phyloP scores from a whole-genome alignment of 2,888 invertebrate genomes.

The Netelia virgata region DNA sequence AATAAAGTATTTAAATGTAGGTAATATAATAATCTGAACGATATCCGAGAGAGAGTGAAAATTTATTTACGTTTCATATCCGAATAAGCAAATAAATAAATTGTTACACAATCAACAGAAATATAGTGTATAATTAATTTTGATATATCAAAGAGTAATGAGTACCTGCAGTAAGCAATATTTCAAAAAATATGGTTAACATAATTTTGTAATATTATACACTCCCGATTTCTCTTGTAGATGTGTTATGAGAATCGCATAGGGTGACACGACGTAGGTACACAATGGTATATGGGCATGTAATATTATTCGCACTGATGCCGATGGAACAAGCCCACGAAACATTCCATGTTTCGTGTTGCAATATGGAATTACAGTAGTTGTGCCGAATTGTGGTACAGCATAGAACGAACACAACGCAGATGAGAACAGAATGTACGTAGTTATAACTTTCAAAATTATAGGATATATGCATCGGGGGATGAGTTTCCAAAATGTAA shows the following conservation, averaged over 20 bases:
- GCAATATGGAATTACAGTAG: conserved; percentile 34
- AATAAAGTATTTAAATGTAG: no score
- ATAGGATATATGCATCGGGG: conserved; percentile 11
- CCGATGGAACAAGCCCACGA: conserved; percentile 32
- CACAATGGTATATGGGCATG: background rate
- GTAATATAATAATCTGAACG: no score
- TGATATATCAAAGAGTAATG: no score
- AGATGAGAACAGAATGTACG: background rate
- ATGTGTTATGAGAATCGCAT: background rate
- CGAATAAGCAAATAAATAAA: no score
- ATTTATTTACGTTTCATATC: no score
- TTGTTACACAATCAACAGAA: no score
- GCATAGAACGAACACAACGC: conserved; percentile 1
- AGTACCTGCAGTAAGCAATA: background rate
- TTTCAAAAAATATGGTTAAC: background rate
- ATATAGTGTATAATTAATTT: no score
- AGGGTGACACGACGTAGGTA: background rate
- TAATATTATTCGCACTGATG: background rate
- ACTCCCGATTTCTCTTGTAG: conserved; percentile 1
- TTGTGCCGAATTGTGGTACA: conserved; percentile 1
- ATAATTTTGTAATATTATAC: background rate
- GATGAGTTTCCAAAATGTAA: conserved; percentile 1
- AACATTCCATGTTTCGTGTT: background rate
- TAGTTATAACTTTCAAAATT: conserved; percentile 41
- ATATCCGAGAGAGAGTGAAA: no score